Evolutionary conservation across 2,888 invertebrate species (phyloP), one percentile per base, ranked within the genome.

Genomic region (Leptarthrus brevirostris): DNA sequence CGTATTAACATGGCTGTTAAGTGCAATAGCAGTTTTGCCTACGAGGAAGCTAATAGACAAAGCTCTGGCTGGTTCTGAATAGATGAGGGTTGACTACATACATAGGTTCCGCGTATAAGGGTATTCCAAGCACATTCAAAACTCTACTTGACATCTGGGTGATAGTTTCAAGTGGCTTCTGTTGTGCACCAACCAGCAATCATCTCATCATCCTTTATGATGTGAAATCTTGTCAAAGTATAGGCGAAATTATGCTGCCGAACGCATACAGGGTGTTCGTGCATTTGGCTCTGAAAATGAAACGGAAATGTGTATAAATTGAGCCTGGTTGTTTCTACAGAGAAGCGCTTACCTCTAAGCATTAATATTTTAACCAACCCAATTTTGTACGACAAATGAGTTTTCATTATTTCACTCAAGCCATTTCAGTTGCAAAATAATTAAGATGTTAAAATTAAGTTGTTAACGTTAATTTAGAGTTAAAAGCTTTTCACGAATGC

Each of bases 61-160:
- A 49, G 16, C 49, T 18, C 20, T 16, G 20, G 20, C 2, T 18
- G 18, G 6, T 8, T n/a, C 16, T 20, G 49, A 49, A 49, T 49
- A n/a, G 49, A 20, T 4, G 18, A 3, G 49, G 12, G 8, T 4
- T 16, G 12, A 8, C 49, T 16, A 20, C 44, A 44, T 44, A 44
- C 20, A 12, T 16, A 6, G 49, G 49, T 49, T 2, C 5, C 18
- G 4, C 18, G 20, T 16, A 49, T 44, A 47, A 47, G 64, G 44
- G 20, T 44, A 40, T 64, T 44, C 64, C 24, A 47, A 47, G 24
- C 24, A 24, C 22, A 64, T 24, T 24, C 64, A 64, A 47, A 64
- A 24, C 64, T 44, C 64, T 24, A 64, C 64, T 64, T 64, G 64
- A 64, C 64, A 64, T 64, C 64, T 40, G 64, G 47, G 61, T 64